Conservation (phyloP, 1,140 invertebrate species). For the Drosophila varians region DNA sequence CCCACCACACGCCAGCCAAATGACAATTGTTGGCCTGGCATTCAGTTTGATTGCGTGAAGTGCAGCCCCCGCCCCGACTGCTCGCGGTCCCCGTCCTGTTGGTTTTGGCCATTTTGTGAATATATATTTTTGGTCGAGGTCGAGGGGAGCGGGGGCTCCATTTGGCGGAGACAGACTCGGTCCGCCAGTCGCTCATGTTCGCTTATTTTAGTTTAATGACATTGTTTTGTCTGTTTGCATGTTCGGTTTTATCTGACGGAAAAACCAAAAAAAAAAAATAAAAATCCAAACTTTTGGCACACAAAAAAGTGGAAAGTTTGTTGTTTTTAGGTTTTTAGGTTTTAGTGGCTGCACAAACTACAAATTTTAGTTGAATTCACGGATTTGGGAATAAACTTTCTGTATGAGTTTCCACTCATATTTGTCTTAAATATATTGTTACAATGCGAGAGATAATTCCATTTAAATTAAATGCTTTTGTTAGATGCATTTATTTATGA, state of each 20-base stretch:
- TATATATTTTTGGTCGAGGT: conserved; percentile 54
- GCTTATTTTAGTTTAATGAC: conserved; percentile 71
- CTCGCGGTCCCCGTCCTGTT: too few species aligned
- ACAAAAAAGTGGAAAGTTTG: conserved; percentile 9
- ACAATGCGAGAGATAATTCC: neutral
- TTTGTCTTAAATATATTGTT: neutral
- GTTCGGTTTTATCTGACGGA: conserved; percentile 4
- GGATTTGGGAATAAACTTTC: neutral
- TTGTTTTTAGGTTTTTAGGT: conserved; percentile 2
- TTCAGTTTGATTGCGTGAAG: conserved; percentile 69
- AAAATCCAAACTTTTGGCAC: conserved; percentile 1
- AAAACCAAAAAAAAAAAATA: neutral
- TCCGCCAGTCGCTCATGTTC: conserved; percentile 24
- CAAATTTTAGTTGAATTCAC: neutral
- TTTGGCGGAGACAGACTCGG: neutral
- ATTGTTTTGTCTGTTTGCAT: conserved; percentile 56
- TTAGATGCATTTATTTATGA: neutral
- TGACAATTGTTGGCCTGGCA: conserved; percentile 62
- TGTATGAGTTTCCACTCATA: neutral
- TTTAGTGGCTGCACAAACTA: conserved; percentile 1
- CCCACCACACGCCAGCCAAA: conserved; percentile 38
- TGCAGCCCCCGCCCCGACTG: conserved; percentile 57
- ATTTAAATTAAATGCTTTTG: neutral
- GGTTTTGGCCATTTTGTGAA: conserved; percentile 44
- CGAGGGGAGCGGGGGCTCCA: conserved; percentile 15